Base-by-base conservation (phyloP, 2,888 invertebrate species). In the Melanchra persicariae region DNA sequence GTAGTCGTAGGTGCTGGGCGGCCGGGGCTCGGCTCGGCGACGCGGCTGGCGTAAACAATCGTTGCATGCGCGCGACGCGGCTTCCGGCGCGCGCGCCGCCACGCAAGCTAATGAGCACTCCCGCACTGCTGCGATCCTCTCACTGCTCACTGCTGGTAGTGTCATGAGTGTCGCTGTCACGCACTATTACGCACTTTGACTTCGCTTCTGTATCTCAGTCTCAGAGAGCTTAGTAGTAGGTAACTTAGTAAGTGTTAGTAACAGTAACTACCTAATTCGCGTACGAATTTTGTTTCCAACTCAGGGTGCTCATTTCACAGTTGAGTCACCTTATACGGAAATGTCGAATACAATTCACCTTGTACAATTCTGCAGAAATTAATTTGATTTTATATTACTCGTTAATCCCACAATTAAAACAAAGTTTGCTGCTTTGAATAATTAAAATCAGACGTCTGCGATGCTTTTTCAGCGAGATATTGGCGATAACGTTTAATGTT, bases 11-110 rank as follows among this genome's bases (percentile, higher is more conserved):
- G 60, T 57, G 67, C n/a, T 51, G 60, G 24, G 57, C 51, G 30
- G 30, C 9, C 45, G 47, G 30, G 15, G 37, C 22, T 47, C 49
- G 40, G 19, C 45, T 37, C 40, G 15, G 72, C 70, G 82, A 77
- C 78, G 63, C 70, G 82, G 55, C 30, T 30, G 70, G 78, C 70
- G 78, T 81, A 55, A 74, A 77, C 82, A 81, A 84, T 79, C 40
- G 55, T 43, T 63, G 77, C 68, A 79, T 66, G 63, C 65, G 59
- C 74, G 60, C 68, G 47, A 30, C 55, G 63, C 54, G 49, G 62
- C 73, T 66, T 83, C 82, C 85, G 71, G 65, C 43, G 73, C 40
- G 83, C 58, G 58, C 69, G 30, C 60, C 34, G 47, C 70, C 15
- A 0, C 70, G 78, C 78, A 78, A 47, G 19, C 51, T 75, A 75